Percentiles rank a stretch among this genome's conserved stretches.
phyloP scores from a whole-genome alignment of 2,113 vertebrate genomes.

The Salvelinus namaycush region DNA sequence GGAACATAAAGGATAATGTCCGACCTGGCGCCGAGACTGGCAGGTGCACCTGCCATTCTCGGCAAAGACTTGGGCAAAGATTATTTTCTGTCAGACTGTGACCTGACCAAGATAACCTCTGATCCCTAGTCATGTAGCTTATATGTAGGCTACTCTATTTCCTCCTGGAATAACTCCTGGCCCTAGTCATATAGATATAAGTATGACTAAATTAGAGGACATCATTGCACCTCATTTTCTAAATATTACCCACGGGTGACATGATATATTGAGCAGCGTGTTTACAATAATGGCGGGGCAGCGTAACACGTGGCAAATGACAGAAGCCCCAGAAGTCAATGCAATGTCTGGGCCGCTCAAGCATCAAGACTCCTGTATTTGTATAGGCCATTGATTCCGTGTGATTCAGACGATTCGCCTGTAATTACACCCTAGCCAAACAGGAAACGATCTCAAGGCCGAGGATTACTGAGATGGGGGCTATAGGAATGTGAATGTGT shows the following conservation, averaged over 20 bases:
- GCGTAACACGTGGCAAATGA: background rate
- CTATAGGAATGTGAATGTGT: background rate
- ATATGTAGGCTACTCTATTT: too few relatives aligned
- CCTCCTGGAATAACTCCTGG: too few relatives aligned
- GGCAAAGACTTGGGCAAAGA: too few relatives aligned
- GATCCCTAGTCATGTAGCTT: too few relatives aligned
- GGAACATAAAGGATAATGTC: too few relatives aligned
- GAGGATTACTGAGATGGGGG: background rate
- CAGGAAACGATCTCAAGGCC: background rate
- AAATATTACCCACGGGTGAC: slow-evolving; percentile 22
- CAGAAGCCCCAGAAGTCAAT: slow-evolving; percentile 18
- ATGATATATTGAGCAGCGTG: background rate
- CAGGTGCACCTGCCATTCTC: too few relatives aligned
- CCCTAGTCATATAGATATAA: too few relatives aligned
- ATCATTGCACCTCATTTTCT: slow-evolving; percentile 27
- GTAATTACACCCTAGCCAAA: slow-evolving; percentile 10
- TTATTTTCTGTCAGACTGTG: too few relatives aligned
- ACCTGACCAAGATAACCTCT: too few relatives aligned
- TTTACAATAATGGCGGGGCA: slow-evolving; percentile 15
- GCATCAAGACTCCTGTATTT: slow-evolving; percentile 1
- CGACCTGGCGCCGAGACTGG: too few relatives aligned
- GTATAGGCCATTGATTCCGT: slow-evolving; percentile 9
- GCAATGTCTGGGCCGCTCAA: slow-evolving; percentile 22
- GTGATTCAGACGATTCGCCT: slow-evolving; percentile 1
- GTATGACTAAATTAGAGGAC: background rate